Evolutionary conservation across 1,140 invertebrate species (phyloP), one percentile per base, ranked within the genome.

Genomic region (Drosophila tropicalis): DNA sequence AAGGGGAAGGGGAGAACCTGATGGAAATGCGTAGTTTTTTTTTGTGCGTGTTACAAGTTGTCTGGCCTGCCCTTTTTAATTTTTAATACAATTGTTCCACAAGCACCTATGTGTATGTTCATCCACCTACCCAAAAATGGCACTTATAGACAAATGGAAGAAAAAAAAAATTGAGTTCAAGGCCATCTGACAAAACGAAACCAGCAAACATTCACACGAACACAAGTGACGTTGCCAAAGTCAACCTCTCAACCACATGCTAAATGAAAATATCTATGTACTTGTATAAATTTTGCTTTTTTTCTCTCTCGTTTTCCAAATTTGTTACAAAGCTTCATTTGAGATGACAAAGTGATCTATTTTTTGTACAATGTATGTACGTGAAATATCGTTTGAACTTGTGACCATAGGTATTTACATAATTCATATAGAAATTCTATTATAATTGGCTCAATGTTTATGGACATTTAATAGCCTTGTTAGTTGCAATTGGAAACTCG

Each of bases 131-230:
- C 66, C 56, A 36, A 44, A 72, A 62, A 34, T 29, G 47, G 29
- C 63, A 57, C 60, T 9, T 15, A 69, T 62, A 32, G 41, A 36
- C 12, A 41, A 56, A 44, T 34, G 44, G 54, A 29, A 32, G 34
- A 65, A 68, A 54, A 47, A 54, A 47, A 62, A 67, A 90, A 90
- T 86, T 77, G 67, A 77, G 86, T 90, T 90, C 86, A 90, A 90
- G 86, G 86, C 74, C 86, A 60, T 56, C 19, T 22, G 44, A 51
- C 36, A 51, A 71, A 90, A 90, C 75, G 56, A 79, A 79, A 77
- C 85, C 75, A 76, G 61, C 81, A 85, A 65, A 62, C 15, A 47
- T 17, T 47, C 15, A 19, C 44, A 47, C 44, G 17, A 17, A 51
- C 44, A 22, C 47, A 62, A 75, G 40, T 39, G 61, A 54, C 41